phyloP scores from a whole-genome alignment of 2,797 vertebrate species.

The Acropternis orthonyx region DNA sequence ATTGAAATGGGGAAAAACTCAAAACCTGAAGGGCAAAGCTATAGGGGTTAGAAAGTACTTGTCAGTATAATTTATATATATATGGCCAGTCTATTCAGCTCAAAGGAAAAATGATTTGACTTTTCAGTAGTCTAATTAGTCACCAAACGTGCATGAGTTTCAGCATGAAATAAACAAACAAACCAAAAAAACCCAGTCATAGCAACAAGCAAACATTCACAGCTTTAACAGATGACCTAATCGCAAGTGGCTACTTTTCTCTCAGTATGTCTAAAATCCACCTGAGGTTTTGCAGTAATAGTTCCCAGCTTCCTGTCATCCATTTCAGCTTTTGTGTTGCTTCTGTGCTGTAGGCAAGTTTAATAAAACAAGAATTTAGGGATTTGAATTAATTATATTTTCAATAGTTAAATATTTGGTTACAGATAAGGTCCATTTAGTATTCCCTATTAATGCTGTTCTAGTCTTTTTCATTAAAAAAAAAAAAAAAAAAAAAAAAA shows the following conservation, averaged over 20 bases:
- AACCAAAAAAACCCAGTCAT: background rate
- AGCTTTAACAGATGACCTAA: background rate
- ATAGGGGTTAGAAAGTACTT: background rate
- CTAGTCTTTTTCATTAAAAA: background rate
- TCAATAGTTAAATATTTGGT: slow-evolving; percentile 36
- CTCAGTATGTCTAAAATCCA: background rate
- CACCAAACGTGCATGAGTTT: background rate
- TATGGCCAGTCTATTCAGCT: background rate
- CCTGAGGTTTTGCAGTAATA: background rate
- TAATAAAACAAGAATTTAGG: slow-evolving; percentile 41
- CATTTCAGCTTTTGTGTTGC: background rate
- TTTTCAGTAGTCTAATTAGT: background rate
- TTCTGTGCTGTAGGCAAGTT: background rate
- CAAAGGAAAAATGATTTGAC: background rate
- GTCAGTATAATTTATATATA: background rate
- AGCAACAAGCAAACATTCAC: background rate
- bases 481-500: too few species aligned
- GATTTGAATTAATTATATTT: slow-evolving; percentile 27
- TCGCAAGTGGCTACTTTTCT: background rate
- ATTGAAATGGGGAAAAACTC: background rate
- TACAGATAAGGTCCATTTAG: background rate
- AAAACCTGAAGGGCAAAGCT: background rate
- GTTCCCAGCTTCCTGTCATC: background rate
- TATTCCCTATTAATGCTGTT: background rate
- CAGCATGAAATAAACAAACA: background rate